These are phyloP conservation scores for Neoaliturus tenellus DNA, from an alignment of 2,888 invertebrate genomes.

Conservation along the genomic window DNA sequence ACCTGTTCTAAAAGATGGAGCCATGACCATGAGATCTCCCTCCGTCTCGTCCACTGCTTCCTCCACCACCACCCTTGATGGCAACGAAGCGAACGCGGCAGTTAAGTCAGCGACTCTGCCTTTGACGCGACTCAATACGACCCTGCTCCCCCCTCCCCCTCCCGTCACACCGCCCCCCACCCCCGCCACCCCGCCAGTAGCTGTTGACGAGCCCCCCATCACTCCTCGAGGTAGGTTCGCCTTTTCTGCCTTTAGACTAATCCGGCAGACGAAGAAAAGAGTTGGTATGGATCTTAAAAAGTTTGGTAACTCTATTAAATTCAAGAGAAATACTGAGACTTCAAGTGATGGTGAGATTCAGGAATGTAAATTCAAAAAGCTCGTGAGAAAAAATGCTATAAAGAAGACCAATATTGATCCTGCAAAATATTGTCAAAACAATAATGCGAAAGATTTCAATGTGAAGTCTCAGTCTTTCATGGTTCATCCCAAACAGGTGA, in stretches of 20 bases:
- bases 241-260: slow-evolving; percentile 38
- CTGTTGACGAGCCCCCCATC: slow-evolving; percentile 14
- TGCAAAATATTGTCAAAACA: not conserved
- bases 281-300: slow-evolving; percentile 37
- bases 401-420: slow-evolving; percentile 18
- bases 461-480: slow-evolving; percentile 8
- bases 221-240: slow-evolving; percentile 54
- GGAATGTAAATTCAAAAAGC: slow-evolving; percentile 27
- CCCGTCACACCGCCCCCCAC: slow-evolving; percentile 9
- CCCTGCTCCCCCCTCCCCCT: not conserved
- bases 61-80: slow-evolving; percentile 56
- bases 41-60: slow-evolving; percentile 55
- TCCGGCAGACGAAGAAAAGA: slow-evolving; percentile 48
- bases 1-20: slow-evolving; percentile 60
- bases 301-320: slow-evolving; percentile 43
- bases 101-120: slow-evolving; percentile 58
- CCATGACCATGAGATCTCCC: slow-evolving; percentile 37
- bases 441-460: slow-evolving; percentile 6
- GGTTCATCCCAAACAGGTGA: slow-evolving; percentile 10
- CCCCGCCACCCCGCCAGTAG: slow-evolving; percentile 21
- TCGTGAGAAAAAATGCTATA: slow-evolving; percentile 40
- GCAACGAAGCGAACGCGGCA: slow-evolving; percentile 39
- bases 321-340: not conserved
- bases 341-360: not conserved
- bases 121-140: slow-evolving; percentile 29